phyloP scores from a whole-genome alignment of 2,797 vertebrate genomes.

The Muscicapa comitata region DNA sequence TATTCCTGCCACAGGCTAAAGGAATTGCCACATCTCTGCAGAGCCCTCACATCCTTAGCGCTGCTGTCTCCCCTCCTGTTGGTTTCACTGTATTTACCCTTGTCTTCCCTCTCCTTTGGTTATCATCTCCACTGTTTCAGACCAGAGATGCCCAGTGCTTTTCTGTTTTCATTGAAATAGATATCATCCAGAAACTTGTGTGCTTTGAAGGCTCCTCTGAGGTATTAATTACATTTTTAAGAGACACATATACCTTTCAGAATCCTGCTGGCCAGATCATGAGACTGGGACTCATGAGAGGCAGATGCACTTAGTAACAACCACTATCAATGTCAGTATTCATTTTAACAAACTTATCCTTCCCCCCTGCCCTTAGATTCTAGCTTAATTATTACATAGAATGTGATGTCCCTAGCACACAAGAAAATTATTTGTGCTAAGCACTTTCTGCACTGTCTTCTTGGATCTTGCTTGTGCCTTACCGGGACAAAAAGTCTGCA shows the following conservation, averaged over 20 bases:
- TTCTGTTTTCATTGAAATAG: not conserved
- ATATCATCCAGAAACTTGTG: not conserved
- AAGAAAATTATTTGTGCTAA: not conserved
- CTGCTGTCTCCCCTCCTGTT: not conserved
- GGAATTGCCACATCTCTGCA: not conserved
- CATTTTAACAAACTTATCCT: not conserved
- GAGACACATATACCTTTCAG: not conserved
- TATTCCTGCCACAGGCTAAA: conserved; percentile 21
- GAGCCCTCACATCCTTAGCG: not conserved
- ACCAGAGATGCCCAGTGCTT: not conserved
- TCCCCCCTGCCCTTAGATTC: accelerated
- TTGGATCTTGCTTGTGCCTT: not conserved
- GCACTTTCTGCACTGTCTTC: not conserved
- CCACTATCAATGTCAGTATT: not conserved
- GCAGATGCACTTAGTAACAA: not conserved
- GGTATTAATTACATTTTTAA: not conserved
- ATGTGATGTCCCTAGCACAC: not conserved
- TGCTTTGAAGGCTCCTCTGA: not conserved
- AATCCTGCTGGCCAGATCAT: not conserved
- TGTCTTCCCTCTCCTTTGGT: not conserved
- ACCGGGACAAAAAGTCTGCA: not conserved
- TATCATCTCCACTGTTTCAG: not conserved
- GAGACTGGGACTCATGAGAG: not conserved
- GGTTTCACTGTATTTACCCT: not conserved
- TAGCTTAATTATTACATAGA: not conserved